Evolutionary conservation across 2,888 invertebrate genomes (phyloP), one percentile per base, ranked within the genome.

Genomic region (Trilocha varians): DNA sequence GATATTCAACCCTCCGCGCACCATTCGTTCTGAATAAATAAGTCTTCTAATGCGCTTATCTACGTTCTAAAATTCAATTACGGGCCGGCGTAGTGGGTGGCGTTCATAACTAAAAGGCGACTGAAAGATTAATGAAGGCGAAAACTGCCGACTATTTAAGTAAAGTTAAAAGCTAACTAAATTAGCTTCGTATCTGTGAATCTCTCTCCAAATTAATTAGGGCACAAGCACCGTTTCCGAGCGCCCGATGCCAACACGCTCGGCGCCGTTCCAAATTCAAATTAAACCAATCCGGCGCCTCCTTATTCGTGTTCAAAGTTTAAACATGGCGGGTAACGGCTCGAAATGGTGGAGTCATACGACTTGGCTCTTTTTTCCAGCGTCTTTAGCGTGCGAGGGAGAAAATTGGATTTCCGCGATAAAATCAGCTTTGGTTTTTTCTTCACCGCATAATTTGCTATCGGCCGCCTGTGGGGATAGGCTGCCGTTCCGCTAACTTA

Each of bases 341-440:
- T 75, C 74, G 64, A 76, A 85, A 82, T 70, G 79, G 82, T 66
- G 74, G 68, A 84, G 85, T 85, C 85, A 85, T 83, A 78, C 84
- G 75, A 75, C 79, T 84, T 79, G 75, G 73, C 85, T 82, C 80
- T 80, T 85, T 84, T 79, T 85, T 78, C 78, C 72, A 67, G 70
- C 78, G 82, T 84, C 85, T 85, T 83, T 83, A 76, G 82, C 83
- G 82, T 84, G 83, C 80, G 63, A 78, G 79, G 82, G 80, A 82
- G 84, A 84, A 84, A 84, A 84, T 84, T 84, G 85, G 82, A 82
- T 85, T 83, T 84, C 77, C 83, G 79, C 77, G 85, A 83, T 84
- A 83, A 84, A 85, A 85, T 85, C 84, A 78, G 77, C 78, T 78
- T 73, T 70, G 64, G 69, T 68, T 57, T 79, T 80, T 78, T 78